Evolutionary conservation across 2,113 vertebrate genomes (phyloP).

Genomic region (Zapornia atra): DNA sequence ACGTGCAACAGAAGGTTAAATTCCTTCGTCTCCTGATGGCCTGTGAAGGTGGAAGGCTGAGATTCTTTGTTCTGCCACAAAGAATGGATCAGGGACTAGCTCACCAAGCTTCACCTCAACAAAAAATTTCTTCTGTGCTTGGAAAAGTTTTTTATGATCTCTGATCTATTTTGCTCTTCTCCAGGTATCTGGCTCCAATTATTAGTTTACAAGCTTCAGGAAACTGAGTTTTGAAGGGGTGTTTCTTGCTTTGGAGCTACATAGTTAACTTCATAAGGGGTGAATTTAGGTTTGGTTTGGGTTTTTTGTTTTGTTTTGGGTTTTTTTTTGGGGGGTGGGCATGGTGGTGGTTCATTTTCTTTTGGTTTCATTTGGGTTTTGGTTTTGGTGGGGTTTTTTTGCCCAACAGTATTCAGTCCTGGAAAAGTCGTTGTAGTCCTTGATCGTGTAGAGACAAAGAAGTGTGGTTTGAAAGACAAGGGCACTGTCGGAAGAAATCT

Average conservation of each 20-base stretch:
- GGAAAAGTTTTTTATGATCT: background rate
- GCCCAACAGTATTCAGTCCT: background rate
- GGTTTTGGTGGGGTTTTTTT: background rate
- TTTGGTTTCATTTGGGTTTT: background rate
- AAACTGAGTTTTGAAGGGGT: background rate
- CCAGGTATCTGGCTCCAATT: background rate
- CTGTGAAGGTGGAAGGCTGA: background rate
- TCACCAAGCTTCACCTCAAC: background rate
- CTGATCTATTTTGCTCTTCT: background rate
- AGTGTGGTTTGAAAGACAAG: background rate
- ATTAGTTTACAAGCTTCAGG: background rate
- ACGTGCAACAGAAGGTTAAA: background rate
- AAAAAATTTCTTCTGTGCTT: background rate
- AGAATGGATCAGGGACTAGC: background rate
- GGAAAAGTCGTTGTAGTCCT: background rate
- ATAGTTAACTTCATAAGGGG: fast-evolving
- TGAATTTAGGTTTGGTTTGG: background rate
- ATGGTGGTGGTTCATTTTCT: background rate
- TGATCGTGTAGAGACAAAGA: background rate
- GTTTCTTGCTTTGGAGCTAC: background rate
- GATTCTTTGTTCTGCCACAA: background rate
- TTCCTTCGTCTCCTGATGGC: background rate
- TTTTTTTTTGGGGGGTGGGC: background rate
- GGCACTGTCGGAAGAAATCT: background rate
- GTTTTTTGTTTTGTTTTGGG: background rate